These are phyloP conservation scores for Sthenelais limicola DNA, from an alignment of 2,888 invertebrate species.

Conservation along the genomic window DNA sequence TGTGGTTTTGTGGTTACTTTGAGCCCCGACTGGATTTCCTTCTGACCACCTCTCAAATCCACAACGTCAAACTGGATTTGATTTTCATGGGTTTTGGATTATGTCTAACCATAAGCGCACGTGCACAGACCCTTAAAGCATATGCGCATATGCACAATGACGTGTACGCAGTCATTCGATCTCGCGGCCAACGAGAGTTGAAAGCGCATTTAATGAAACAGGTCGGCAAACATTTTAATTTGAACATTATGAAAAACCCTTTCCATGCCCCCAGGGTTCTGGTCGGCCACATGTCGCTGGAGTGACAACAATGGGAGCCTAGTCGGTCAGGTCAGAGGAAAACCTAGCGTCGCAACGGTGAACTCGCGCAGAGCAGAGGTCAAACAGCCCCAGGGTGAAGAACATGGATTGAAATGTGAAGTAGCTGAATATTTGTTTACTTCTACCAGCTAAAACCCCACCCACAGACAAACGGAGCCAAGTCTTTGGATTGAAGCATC, in stretches of 20 bases:
- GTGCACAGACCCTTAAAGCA: conserved; percentile 25
- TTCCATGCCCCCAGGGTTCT: conserved; percentile 7
- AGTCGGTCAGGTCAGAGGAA: background rate
- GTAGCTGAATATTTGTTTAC: conserved; percentile 30
- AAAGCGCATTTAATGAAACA: background rate
- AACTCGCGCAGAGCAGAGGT: background rate
- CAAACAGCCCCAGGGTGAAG: conserved; percentile 9
- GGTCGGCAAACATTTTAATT: conserved; percentile 28
- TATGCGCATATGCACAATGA: conserved; percentile 16
- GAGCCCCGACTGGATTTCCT: background rate
- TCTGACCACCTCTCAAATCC: background rate
- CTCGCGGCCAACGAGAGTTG: background rate
- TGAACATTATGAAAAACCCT: conserved; percentile 15
- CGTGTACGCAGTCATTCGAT: conserved; percentile 17
- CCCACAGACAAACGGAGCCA: too few relatives aligned
- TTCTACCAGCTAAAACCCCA: conserved; percentile 3
- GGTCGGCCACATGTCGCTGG: conserved; percentile 19
- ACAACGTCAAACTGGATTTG: background rate
- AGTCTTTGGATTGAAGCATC: too few relatives aligned
- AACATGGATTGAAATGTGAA: conserved; percentile 34
- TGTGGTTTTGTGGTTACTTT: too few relatives aligned
- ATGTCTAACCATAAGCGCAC: conserved; percentile 18
- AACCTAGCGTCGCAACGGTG: background rate
- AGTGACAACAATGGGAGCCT: conserved; percentile 13
- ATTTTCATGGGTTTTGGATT: conserved; percentile 1